phyloP scores from a whole-genome alignment of 2,113 vertebrate species.

The Dasyurus viverrinus region DNA sequence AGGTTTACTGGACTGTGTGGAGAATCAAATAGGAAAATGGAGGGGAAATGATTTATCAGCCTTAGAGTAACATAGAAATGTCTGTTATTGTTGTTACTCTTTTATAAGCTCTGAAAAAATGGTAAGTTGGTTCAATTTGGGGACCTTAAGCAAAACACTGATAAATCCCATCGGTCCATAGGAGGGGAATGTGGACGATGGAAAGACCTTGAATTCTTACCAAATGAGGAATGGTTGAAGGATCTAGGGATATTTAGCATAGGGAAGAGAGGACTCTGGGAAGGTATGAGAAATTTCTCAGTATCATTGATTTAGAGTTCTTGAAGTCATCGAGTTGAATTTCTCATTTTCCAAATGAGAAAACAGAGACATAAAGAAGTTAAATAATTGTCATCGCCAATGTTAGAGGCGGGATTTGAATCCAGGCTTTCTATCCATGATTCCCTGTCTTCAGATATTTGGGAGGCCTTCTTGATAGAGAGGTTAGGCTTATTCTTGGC shows the following conservation, averaged over 20 bases:
- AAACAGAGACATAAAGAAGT: neutral
- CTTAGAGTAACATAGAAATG: neutral
- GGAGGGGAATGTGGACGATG: neutral
- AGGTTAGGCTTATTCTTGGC: neutral
- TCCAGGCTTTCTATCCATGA: neutral
- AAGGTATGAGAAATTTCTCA: neutral
- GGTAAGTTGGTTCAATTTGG: neutral
- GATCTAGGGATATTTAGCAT: neutral
- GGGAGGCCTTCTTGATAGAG: neutral
- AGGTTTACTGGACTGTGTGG: neutral
- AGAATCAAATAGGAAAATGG: neutral
- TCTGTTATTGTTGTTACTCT: neutral
- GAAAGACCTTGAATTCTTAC: neutral
- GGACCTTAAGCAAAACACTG: neutral
- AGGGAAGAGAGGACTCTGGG: neutral
- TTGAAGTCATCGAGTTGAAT: neutral
- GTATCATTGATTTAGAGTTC: neutral
- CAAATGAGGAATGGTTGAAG: neutral
- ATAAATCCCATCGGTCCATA: neutral
- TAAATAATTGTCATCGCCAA: neutral
- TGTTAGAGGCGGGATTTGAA: neutral
- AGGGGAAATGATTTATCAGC: neutral
- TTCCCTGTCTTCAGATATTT: neutral
- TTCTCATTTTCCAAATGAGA: neutral
- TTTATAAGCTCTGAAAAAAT: neutral